A percentile compares a stretch with the other conserved stretches of the same genome.
Evolutionary conservation across 2,888 invertebrate genomes (phyloP).

Genomic region (Spilarctia lutea): DNA sequence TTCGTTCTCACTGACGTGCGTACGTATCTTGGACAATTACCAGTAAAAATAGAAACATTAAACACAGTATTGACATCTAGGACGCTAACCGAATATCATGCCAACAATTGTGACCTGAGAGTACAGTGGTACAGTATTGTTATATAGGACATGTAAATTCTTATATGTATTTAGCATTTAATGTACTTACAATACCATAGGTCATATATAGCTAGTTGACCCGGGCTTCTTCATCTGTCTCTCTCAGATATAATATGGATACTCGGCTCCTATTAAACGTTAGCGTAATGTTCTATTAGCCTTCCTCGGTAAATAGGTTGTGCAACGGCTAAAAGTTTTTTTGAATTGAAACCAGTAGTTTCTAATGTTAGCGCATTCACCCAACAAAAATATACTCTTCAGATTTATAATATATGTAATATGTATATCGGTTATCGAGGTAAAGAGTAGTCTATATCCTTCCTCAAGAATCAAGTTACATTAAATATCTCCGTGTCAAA

Average conservation of each 20-base stretch:
- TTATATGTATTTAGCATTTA: neutral
- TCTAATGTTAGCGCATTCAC: neutral
- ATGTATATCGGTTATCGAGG: too few species aligned
- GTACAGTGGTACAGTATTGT: conserved; percentile 43
- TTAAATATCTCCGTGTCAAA: too few species aligned
- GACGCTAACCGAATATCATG: conserved; percentile 79
- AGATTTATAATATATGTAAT: too few species aligned
- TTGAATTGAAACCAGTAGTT: neutral
- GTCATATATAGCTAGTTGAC: neutral
- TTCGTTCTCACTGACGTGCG: conserved; percentile 70
- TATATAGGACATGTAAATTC: conserved; percentile 13
- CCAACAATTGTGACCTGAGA: conserved; percentile 69
- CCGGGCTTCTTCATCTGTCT: too few species aligned
- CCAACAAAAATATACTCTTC: too few species aligned
- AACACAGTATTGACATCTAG: conserved; percentile 80
- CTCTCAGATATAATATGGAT: neutral
- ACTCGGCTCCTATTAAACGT: too few species aligned
- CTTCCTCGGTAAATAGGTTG: too few species aligned
- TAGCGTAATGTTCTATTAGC: too few species aligned
- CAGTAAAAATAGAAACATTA: conserved; percentile 81
- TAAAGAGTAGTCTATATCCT: too few species aligned
- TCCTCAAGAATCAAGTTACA: too few species aligned
- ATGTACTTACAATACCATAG: neutral
- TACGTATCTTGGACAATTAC: conserved; percentile 79
- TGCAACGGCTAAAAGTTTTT: too few species aligned